phyloP scores from a whole-genome alignment of 1,140 invertebrate genomes.

The Drosophila athabasca region DNA sequence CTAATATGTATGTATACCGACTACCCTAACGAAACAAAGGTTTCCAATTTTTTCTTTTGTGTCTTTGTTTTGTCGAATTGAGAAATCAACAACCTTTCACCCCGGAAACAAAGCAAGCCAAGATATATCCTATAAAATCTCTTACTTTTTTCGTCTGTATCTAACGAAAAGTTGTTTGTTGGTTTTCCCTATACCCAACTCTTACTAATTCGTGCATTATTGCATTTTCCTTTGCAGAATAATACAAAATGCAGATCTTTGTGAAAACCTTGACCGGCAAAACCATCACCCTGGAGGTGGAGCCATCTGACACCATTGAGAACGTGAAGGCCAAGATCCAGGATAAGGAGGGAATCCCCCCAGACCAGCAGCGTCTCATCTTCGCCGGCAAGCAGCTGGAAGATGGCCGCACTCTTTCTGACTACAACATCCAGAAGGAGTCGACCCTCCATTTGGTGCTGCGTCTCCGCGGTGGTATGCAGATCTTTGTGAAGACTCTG shows the following conservation, averaged over 20 bases:
- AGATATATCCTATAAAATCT: not conserved
- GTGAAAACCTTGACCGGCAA: constrained; percentile 87
- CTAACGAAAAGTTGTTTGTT: not conserved
- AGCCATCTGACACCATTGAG: constrained; percentile 92
- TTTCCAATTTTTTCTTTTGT: constrained; percentile 22
- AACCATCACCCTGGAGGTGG: constrained; percentile 92
- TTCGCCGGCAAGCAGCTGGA: constrained; percentile 92
- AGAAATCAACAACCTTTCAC: not conserved
- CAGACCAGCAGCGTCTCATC: constrained; percentile 90
- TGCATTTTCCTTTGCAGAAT: constrained; percentile 45
- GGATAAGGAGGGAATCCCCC: constrained; percentile 90
- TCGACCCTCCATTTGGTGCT: constrained; percentile 95
- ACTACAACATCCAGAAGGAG: constrained; percentile 95
- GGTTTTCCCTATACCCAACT: constrained; percentile 4
- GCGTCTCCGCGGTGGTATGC: constrained; percentile 94
- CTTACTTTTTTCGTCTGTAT: not conserved
- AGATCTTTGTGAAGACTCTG: constrained; percentile 89
- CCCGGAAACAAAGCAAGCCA: constrained; percentile 7
- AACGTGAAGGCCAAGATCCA: constrained; percentile 93
- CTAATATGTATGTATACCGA: too few relatives aligned
- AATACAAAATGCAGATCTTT: constrained; percentile 64
- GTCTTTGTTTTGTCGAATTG: not conserved
- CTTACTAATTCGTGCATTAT: constrained; percentile 18
- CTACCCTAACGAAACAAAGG: constrained; percentile 31
- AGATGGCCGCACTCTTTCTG: constrained; percentile 91